A percentile compares a stretch with the other conserved stretches of the same genome.
Conservation (phyloP, 2,888 invertebrate species). For the Rhyacophila evoluta region DNA sequence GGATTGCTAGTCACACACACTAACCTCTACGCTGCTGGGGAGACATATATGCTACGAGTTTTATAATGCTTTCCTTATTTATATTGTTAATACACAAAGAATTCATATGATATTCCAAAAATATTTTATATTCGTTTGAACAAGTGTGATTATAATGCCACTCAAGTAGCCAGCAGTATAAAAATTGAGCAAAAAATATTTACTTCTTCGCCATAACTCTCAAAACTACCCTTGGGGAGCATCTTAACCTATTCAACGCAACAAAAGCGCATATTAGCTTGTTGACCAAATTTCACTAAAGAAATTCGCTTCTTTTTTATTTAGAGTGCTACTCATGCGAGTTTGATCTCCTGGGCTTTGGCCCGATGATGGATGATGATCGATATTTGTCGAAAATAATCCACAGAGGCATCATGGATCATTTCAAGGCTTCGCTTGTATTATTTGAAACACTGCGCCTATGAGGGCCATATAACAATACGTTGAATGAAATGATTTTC, state of each 20-base stretch:
- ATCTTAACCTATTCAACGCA: background rate
- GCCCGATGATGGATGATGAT: slow-evolving; percentile 46
- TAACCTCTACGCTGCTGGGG: no score
- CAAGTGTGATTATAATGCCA: background rate
- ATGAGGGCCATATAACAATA: background rate
- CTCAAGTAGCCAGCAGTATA: background rate
- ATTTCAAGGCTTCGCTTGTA: background rate
- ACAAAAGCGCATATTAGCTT: background rate
- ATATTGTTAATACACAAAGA: no score
- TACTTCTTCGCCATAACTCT: background rate
- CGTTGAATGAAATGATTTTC: slow-evolving; percentile 13
- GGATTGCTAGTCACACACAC: no score
- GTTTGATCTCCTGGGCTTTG: slow-evolving; percentile 3
- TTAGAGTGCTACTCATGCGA: slow-evolving; percentile 2
- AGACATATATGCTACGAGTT: no score
- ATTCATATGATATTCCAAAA: no score
- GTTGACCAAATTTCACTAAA: slow-evolving; percentile 17
- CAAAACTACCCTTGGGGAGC: slow-evolving; percentile 27
- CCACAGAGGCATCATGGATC: slow-evolving; percentile 27
- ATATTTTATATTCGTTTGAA: no score
- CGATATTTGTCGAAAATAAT: slow-evolving; percentile 35
- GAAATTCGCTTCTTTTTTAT: background rate
- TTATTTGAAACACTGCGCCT: slow-evolving; percentile 7
- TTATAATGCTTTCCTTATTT: no score
- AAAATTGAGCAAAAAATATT: background rate